These are phyloP conservation scores for Pseudorectes ferrugineus DNA, from an alignment of 2,113 vertebrate species.

Conservation along the genomic window DNA sequence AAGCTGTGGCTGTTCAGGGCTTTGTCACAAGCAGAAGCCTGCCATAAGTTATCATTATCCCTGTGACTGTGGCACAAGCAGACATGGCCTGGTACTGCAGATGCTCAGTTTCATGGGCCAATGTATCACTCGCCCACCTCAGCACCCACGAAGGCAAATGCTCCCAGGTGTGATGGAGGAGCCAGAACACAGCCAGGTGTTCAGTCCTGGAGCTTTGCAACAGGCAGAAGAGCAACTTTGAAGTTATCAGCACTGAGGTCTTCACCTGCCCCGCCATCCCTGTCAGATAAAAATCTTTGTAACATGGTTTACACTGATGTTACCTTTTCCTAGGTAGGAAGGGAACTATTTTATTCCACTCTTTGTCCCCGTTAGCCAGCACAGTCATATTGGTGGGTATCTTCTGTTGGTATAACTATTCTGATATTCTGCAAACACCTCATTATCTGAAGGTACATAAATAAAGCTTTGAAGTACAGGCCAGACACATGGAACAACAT, in stretches of 20 bases:
- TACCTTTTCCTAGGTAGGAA: not conserved
- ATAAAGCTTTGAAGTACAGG: not conserved
- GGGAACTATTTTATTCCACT: not conserved
- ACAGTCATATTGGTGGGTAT: not conserved
- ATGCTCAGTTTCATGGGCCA: not conserved
- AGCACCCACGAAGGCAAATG: not conserved
- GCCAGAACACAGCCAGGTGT: rapidly evolving
- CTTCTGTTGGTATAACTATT: not conserved
- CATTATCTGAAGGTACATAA: not conserved
- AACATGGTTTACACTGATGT: not conserved
- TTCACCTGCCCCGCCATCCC: not conserved
- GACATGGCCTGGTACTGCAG: not conserved
- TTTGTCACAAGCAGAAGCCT: not conserved
- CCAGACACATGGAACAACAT: not conserved
- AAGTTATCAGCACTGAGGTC: not conserved
- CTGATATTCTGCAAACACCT: not conserved
- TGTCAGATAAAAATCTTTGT: not conserved
- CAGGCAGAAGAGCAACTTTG: not conserved
- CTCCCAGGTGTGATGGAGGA: not conserved
- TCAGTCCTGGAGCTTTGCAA: not conserved
- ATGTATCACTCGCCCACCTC: not conserved
- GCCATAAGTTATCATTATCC: not conserved
- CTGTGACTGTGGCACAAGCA: not conserved
- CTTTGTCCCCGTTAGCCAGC: not conserved
- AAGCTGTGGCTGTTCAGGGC: not conserved